A percentile compares a stretch with the other conserved stretches of the same genome.
These are phyloP conservation scores for Rhynchonycteris naso DNA, from an alignment of 2,797 vertebrate species.

Conservation along the genomic window DNA sequence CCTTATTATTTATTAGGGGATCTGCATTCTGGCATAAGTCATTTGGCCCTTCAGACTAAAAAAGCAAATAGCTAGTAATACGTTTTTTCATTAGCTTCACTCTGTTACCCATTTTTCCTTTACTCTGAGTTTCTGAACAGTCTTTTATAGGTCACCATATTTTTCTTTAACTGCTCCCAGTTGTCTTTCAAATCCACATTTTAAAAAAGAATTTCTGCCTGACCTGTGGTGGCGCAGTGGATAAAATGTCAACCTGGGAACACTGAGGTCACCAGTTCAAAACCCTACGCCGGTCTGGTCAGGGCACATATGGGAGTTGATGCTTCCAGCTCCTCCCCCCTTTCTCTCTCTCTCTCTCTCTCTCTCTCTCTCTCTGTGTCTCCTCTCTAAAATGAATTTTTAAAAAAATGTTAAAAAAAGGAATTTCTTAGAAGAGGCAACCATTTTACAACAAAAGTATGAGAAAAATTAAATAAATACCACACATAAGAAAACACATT, in stretches of 20 bases:
- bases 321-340: no score
- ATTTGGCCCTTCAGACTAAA: background rate
- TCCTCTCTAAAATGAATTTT: no score
- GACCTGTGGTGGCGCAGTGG: no score
- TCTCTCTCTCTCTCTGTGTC: no score
- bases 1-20: background rate
- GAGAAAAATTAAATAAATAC: constrained; percentile 29
- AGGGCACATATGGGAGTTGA: no score
- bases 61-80: background rate
- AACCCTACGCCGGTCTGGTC: no score
- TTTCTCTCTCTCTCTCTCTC: no score
- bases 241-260: no score
- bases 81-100: background rate
- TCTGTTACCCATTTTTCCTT: background rate
- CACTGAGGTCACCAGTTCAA: no score
- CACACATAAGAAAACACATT: background rate
- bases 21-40: background rate
- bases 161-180: background rate
- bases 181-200: background rate
- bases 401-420: no score
- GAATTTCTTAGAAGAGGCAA: background rate
- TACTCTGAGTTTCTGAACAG: background rate
- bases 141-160: background rate
- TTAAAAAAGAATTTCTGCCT: no score
- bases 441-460: constrained; percentile 31